Conservation (phyloP, 2,888 invertebrate species). For the Tolmerus cingulatus region DNA sequence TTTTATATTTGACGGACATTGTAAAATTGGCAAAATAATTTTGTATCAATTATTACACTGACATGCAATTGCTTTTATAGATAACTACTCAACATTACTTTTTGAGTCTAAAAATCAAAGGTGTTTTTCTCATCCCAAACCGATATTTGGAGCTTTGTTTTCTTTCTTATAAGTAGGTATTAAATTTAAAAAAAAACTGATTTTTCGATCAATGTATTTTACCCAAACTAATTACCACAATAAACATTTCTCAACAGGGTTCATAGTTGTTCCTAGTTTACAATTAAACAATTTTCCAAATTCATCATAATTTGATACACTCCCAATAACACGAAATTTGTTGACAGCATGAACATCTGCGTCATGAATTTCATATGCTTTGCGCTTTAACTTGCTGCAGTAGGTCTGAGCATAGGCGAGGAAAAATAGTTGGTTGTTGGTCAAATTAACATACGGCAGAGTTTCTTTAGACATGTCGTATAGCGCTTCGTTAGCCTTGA, state of each 20-base stretch:
- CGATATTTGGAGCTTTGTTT: too few species aligned
- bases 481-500: not conserved
- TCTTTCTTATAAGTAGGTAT: too few species aligned
- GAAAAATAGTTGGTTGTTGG: conserved; percentile 16
- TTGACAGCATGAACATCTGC: conserved; percentile 1
- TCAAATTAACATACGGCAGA: not conserved
- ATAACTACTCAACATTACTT: too few species aligned
- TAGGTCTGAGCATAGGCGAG: conserved; percentile 10
- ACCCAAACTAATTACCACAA: not conserved
- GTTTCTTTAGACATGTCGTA: not conserved
- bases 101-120: too few species aligned
- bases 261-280: conserved; percentile 15
- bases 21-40: too few species aligned
- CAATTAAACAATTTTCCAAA: conserved; percentile 19
- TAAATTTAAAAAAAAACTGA: too few species aligned
- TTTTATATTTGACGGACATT: too few species aligned
- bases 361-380: not conserved
- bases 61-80: too few species aligned
- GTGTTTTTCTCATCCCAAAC: too few species aligned
- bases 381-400: not conserved
- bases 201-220: not conserved
- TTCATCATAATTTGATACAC: conserved; percentile 4
- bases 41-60: too few species aligned
- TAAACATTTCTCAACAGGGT: conserved; percentile 1
- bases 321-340: conserved; percentile 20